Evolutionary conservation across 1,140 invertebrate species (phyloP).

Genomic region (Lerema accius): DNA sequence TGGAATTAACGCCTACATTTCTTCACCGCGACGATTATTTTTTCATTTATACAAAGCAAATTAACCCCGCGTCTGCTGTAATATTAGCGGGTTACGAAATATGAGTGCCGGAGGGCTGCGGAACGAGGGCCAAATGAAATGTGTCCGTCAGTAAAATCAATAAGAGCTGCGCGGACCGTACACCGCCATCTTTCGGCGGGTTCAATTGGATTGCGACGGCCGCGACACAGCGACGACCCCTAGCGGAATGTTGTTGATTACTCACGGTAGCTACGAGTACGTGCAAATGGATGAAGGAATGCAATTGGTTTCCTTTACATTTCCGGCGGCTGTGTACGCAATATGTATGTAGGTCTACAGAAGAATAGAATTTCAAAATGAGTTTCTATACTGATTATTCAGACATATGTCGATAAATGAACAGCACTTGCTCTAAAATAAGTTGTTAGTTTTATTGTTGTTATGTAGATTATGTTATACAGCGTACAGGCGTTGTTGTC

Average conservation of each 20-base stretch:
- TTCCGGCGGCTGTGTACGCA: too few relatives aligned
- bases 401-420: too few relatives aligned
- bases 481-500: too few relatives aligned
- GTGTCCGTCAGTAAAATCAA: constrained; percentile 40
- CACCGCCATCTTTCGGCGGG: constrained; percentile 42
- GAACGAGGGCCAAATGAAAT: constrained; percentile 36
- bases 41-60: constrained; percentile 24
- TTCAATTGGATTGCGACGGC: constrained; percentile 3
- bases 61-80: constrained; percentile 27
- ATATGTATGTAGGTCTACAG: too few relatives aligned
- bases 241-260: not conserved
- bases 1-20: constrained; percentile 45
- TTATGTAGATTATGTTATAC: too few relatives aligned
- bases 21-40: constrained; percentile 4
- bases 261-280: too few relatives aligned
- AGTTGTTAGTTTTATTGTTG: too few relatives aligned
- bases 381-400: too few relatives aligned
- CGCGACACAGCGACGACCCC: constrained; percentile 20
- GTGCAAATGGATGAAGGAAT: too few relatives aligned
- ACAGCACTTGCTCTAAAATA: too few relatives aligned
- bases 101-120: constrained; percentile 37
- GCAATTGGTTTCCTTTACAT: too few relatives aligned
- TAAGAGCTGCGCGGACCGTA: constrained; percentile 37
- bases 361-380: too few relatives aligned
- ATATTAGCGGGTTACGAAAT: constrained; percentile 41